Evolutionary conservation across 2,113 vertebrate genomes (phyloP).

Genomic region (Psammodynastes pulverulentus): DNA sequence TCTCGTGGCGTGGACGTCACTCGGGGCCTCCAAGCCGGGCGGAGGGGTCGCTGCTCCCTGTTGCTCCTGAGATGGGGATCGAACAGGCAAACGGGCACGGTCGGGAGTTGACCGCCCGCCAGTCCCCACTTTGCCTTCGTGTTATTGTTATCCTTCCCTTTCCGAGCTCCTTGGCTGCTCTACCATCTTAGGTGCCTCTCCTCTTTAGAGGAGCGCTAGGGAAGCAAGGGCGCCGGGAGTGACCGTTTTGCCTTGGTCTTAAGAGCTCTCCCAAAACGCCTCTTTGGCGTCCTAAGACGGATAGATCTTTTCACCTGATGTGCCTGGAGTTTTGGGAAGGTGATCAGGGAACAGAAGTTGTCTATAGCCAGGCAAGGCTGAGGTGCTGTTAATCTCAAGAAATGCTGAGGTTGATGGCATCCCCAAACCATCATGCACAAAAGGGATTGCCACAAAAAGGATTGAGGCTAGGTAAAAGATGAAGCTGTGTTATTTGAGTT

Average conservation of each 20-base stretch:
- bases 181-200: neutral
- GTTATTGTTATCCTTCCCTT: too few relatives aligned
- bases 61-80: neutral
- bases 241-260: neutral
- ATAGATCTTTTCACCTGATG: neutral
- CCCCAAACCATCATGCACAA: neutral
- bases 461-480: neutral
- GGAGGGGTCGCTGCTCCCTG: neutral
- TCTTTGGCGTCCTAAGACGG: neutral
- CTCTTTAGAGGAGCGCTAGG: neutral
- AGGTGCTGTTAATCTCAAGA: neutral
- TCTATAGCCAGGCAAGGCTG: neutral
- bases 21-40: neutral
- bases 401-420: neutral
- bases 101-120: neutral
- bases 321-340: neutral
- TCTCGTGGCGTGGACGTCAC: conserved; percentile 20
- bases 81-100: neutral
- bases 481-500: neutral
- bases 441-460: neutral
- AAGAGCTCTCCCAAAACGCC: neutral
- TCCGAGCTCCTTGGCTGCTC: too few relatives aligned
- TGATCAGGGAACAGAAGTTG: neutral
- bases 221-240: neutral
- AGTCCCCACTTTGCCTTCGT: too few relatives aligned